These are phyloP conservation scores for Latheticus oryzae DNA, from an alignment of 2,888 invertebrate genomes.

Conservation along the genomic window DNA sequence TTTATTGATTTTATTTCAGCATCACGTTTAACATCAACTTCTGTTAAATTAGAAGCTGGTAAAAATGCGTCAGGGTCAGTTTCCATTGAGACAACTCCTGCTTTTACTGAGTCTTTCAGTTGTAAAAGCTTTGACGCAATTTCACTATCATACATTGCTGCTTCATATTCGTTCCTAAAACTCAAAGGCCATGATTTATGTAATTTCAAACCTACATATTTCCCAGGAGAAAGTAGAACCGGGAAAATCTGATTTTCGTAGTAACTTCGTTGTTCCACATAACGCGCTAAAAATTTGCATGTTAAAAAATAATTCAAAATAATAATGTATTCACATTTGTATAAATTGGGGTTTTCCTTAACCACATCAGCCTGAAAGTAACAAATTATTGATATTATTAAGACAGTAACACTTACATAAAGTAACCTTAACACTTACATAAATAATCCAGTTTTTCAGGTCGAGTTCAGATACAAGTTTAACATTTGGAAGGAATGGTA, in stretches of 20 bases:
- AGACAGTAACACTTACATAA: too few species aligned
- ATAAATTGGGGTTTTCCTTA: conserved; percentile 51
- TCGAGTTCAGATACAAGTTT: conserved; percentile 49
- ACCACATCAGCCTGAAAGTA: conserved; percentile 58
- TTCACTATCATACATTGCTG: conserved; percentile 74
- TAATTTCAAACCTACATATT: conserved; percentile 76
- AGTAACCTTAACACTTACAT: too few species aligned
- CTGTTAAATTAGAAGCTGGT: conserved; percentile 72
- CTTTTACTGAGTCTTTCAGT: conserved; percentile 68
- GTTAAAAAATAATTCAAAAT: too few species aligned
- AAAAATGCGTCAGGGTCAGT: conserved; percentile 63
- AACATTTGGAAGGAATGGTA: conserved; percentile 15
- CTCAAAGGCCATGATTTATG: conserved; percentile 70
- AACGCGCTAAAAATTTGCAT: conserved; percentile 45
- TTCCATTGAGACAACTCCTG: conserved; percentile 67
- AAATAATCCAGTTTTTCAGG: conserved; percentile 51
- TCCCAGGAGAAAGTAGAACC: conserved; percentile 72
- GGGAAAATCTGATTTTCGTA: conserved; percentile 69
- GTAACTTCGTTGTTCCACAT: conserved; percentile 53
- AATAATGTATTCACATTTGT: conserved; percentile 55
- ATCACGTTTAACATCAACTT: conserved; percentile 70
- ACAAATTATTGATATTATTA: too few species aligned
- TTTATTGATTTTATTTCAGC: conserved; percentile 69
- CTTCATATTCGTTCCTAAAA: conserved; percentile 72
- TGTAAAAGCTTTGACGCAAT: conserved; percentile 73